Base-by-base conservation (phyloP, 2,113 vertebrate species). In the Podarcis muralis region DNA sequence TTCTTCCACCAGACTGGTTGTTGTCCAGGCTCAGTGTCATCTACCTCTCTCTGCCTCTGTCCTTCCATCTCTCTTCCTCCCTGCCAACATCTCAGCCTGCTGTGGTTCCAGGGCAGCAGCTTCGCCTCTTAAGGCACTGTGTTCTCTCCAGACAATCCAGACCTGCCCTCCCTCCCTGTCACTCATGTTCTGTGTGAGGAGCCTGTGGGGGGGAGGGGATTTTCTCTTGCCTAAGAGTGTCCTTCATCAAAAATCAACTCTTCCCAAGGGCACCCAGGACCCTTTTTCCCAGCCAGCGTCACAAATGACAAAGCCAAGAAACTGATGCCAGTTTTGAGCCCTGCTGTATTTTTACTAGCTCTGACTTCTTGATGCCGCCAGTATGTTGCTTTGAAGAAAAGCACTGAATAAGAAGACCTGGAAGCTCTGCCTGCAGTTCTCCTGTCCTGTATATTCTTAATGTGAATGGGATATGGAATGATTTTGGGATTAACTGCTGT, bases 21-120 rank as follows among this genome's bases (percentile, higher is more conserved):
- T 37, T 77, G 80, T 23, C 59, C 80, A 69, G 32, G 71, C 27
- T 86, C 18, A 40, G 16, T 81, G 40, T 81, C 84, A 90, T 75
- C 89, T 83, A 76, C 84, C 89, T 90, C 89, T 37, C 57, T 76
- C 62, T 88, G 40, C 81, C 59, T 53, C 59, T 71, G 18, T 62
- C 48, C n/a, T 43, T 68, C 76, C 43, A 53, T 53, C 9, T 53
- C 48, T 53, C 59, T 71, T 8, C 23, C 43, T 27, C 62, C 8
- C 43, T n/a, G 22, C 48, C 72, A 12, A 18, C 27, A 37, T 76
- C n/a, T 25, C 59, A 68, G 12, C n/a, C 27, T 35, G 40, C 43
- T 82, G 62, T 35, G 32, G 53, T 83, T 48, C 25, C 23, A 37
- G 27, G 27, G 69, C 78, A 74, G 69, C 27, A 30, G 37, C 23